These are phyloP conservation scores for Podarcis raffonei DNA, from an alignment of 2,113 vertebrate genomes.

Conservation along the genomic window DNA sequence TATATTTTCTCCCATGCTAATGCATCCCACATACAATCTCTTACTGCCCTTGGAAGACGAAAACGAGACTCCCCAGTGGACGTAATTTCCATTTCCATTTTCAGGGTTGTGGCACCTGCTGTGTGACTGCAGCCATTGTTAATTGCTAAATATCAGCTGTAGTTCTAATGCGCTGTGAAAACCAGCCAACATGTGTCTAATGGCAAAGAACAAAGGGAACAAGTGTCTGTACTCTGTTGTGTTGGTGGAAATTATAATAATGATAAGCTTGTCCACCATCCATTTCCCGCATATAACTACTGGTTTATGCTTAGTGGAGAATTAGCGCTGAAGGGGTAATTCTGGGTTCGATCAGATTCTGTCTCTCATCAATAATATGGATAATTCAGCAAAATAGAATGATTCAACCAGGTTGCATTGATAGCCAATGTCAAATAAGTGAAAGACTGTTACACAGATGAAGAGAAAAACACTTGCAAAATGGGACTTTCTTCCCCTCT, in stretches of 20 bases:
- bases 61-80: neutral
- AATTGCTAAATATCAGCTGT: neutral
- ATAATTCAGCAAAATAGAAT: neutral
- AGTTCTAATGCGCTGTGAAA: neutral
- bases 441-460: no score
- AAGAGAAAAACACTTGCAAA: no score
- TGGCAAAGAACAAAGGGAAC: neutral
- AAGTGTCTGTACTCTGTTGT: neutral
- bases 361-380: neutral
- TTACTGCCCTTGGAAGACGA: neutral
- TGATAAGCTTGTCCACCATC: neutral
- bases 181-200: neutral
- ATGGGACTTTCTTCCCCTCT: no score
- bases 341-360: neutral
- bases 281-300: neutral
- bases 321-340: neutral
- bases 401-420: neutral
- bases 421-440: neutral
- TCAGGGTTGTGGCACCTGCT: slow-evolving; percentile 2
- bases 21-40: neutral
- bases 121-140: neutral
- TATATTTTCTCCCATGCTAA: neutral
- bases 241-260: neutral
- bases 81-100: neutral
- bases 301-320: neutral